Evolutionary conservation across 2,888 invertebrate species (phyloP), one percentile per base, ranked within the genome.

Genomic region (Stictocephala bisonia): DNA sequence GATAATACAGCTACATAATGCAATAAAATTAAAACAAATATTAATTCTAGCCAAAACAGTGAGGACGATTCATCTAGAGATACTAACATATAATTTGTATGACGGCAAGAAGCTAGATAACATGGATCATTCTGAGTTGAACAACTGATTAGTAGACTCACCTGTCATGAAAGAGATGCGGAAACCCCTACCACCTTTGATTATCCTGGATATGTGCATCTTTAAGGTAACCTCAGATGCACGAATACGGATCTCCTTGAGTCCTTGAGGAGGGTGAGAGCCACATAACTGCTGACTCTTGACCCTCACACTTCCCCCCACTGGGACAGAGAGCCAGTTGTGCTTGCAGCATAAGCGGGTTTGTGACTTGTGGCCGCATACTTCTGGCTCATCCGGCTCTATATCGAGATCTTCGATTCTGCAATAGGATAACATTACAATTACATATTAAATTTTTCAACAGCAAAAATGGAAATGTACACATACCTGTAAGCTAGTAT

Each of bases 321-420:
- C 48, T 9, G 79, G 79, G 20, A 81, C 48, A 18, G 79, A 77
- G 24, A 81, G 73, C 78, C 79, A 79, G 44, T 79, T 80, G 51
- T 78, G 74, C 11, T 72, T 66, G 72, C 81, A 81, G 71, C 81
- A 81, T 11, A 79, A 76, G 7, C n/a, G 4, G n/a, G 11, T n/a
- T 15, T 18, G 18, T 22, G 58, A 13, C 20, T 48, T 9, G 75
- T 71, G 66, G 70, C 72, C 20, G 41, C 64, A 75, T 79, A 80
- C 13, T 74, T 18, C 27, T 27, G 41, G 68, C 18, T 53, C 69
- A 76, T 80, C 80, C 72, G 80, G 76, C 41, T 79, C 80, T 53
- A 81, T 76, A 51, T 81, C 80, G 68, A 80, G 76, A 53, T 76
- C 78, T 50, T 75, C 73, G 50, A 80, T 71, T 29, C 80, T 80